A percentile compares a stretch with the other conserved stretches of the same genome.
Evolutionary conservation across 2,888 invertebrate genomes (phyloP).

Genomic region (Lasiommata megera): DNA sequence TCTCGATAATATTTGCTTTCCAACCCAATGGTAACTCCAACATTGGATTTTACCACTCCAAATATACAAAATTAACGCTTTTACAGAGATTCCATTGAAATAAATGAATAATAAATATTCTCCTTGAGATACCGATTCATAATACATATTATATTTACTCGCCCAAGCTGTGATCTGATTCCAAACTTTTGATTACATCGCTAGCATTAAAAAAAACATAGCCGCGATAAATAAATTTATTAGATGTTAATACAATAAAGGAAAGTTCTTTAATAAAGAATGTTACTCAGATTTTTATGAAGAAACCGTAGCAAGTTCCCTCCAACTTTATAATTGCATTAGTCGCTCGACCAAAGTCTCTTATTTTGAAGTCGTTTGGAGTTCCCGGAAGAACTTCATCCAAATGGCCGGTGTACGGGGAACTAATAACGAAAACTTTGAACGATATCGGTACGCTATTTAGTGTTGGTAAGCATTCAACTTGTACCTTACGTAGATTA

Average conservation of each 20-base stretch:
- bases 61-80: too few relatives aligned
- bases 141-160: too few relatives aligned
- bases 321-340: slow-evolving; percentile 52
- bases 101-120: too few relatives aligned
- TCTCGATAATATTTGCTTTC: too few relatives aligned
- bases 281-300: slow-evolving; percentile 11
- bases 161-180: not conserved
- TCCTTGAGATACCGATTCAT: too few relatives aligned
- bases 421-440: slow-evolving; percentile 42
- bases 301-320: slow-evolving; percentile 24
- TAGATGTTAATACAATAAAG: not conserved
- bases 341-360: slow-evolving; percentile 47
- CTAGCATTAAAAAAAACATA: not conserved
- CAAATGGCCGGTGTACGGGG: slow-evolving; percentile 52
- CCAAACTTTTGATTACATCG: not conserved
- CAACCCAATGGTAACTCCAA: too few relatives aligned
- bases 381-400: slow-evolving; percentile 49
- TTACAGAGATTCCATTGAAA: too few relatives aligned
- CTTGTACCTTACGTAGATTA: not conserved
- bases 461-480: not conserved
- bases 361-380: slow-evolving; percentile 47
- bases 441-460: slow-evolving; percentile 9
- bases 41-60: too few relatives aligned
- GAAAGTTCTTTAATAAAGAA: slow-evolving; percentile 17
- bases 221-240: not conserved